Evolutionary conservation across 2,113 vertebrate species (phyloP).

Genomic region (Muntiacus reevesi): DNA sequence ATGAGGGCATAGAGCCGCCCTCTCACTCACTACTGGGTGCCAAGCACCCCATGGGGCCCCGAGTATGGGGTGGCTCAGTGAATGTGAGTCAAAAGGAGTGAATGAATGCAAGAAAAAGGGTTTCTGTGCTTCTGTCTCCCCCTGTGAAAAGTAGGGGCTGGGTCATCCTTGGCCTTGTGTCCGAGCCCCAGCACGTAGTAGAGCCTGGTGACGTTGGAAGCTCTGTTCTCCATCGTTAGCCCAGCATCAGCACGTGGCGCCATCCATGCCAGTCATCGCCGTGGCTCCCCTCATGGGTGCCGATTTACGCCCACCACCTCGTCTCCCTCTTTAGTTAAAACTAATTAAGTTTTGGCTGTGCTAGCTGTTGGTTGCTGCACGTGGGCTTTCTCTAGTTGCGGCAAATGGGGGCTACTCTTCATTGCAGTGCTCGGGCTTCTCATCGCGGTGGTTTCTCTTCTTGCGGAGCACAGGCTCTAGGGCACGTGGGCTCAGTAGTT

Average conservation of each 20-base stretch:
- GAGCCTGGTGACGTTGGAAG: neutral
- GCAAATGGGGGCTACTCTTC: neutral
- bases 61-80: accelerated
- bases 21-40: neutral
- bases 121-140: too few relatives aligned
- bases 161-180: neutral
- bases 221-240: neutral
- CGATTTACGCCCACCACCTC: accelerated
- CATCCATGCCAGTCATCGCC: accelerated
- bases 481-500: neutral
- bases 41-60: accelerated
- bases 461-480: neutral
- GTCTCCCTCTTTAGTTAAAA: neutral
- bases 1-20: accelerated
- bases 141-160: neutral
- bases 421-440: neutral
- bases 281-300: accelerated
- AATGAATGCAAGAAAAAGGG: accelerated
- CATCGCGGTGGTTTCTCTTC: neutral
- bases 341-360: neutral
- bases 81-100: neutral
- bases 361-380: neutral
- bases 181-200: neutral
- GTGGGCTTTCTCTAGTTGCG: neutral
- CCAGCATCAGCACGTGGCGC: accelerated